phyloP scores from a whole-genome alignment of 2,797 vertebrate genomes.

The Bovichtus variegatus region DNA sequence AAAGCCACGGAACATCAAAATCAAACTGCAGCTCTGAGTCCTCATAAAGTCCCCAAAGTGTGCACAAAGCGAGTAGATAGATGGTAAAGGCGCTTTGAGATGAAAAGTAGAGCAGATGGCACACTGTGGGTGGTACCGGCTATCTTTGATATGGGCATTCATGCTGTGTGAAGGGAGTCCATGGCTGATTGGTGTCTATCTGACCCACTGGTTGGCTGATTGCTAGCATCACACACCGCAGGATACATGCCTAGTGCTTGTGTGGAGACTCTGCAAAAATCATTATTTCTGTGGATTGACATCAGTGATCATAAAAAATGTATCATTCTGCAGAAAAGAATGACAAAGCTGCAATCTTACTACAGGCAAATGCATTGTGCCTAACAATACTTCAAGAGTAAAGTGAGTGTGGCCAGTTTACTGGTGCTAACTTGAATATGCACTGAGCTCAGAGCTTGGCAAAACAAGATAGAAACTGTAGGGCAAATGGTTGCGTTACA shows the following conservation, averaged over 20 bases:
- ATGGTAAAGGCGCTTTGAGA: constrained; percentile 64
- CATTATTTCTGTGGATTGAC: constrained; percentile 51
- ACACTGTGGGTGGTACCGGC: constrained; percentile 69
- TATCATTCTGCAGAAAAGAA: constrained; percentile 10
- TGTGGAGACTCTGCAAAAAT: constrained; percentile 54
- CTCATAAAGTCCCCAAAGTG: constrained; percentile 46
- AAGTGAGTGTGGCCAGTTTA: constrained; percentile 50
- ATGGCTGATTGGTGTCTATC: constrained; percentile 81
- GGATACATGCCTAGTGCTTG: constrained; percentile 68
- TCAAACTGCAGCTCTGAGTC: constrained; percentile 3
- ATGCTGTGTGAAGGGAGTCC: constrained; percentile 73
- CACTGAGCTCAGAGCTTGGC: constrained; percentile 39
- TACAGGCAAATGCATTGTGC: too few relatives aligned
- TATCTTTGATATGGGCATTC: constrained; percentile 70
- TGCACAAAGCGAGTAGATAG: constrained; percentile 41
- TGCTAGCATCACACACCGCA: constrained; percentile 71
- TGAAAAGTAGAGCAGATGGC: constrained; percentile 78
- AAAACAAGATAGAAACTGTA: too few relatives aligned
- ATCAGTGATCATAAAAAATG: constrained; percentile 45
- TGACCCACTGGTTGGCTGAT: constrained; percentile 82
- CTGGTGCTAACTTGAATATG: constrained; percentile 32
- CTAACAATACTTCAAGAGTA: constrained; percentile 50
- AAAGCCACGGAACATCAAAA: constrained; percentile 21
- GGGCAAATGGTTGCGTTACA: constrained; percentile 43
- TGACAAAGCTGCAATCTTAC: constrained; percentile 8